Evolutionary conservation across 2,888 invertebrate genomes (phyloP), one percentile per base, ranked within the genome.

Genomic region (Eristalinus aeneus): DNA sequence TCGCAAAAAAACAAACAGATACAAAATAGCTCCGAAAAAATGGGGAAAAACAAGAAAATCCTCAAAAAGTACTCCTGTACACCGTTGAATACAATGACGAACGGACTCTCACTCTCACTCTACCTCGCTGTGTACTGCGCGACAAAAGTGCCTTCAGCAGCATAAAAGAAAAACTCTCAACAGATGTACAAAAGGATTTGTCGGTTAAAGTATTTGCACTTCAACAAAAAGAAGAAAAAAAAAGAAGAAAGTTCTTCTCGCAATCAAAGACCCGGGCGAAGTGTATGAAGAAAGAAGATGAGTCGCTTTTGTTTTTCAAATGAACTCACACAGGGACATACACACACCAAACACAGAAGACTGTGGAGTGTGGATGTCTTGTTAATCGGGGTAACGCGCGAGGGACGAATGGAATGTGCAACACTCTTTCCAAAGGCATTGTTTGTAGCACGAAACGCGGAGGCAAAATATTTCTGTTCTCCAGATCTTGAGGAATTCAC

Each of bases 121-220:
- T 39, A 2, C n/a, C n/a, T 16, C 16, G n/a, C n/a, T 0, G 10
- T 1, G 46, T 32, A 54, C 32, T 20, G 60, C 68, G 76, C 76
- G 76, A 76, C 61, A 68, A 9, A 68, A 68, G 34, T 27, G 76
- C 76, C 76, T 61, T 61, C 9, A 76, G 76, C 68, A 36, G 61
- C 23, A 58, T 31, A 20, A 31, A 75, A 39, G 27, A 65, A 36
- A 56, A 56, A 54, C 54, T 12, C 39, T 64, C 36, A 4, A 39
- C 27, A 20, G 34, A 31, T 56, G 23, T 46, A 64, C 69, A 69
- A 77, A 77, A 77, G 77, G 69, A 71, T 71, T 77, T 77, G 39
- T 64, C 56, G 39, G 58, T 54, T 69, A 71, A 77, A 77, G 77
- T 71, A 77, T 77, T 71, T 71, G 77, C 46, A 77, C 69, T 77